These are phyloP conservation scores for Hyphantria cunea DNA, from an alignment of 1,140 invertebrate species.

Conservation along the genomic window DNA sequence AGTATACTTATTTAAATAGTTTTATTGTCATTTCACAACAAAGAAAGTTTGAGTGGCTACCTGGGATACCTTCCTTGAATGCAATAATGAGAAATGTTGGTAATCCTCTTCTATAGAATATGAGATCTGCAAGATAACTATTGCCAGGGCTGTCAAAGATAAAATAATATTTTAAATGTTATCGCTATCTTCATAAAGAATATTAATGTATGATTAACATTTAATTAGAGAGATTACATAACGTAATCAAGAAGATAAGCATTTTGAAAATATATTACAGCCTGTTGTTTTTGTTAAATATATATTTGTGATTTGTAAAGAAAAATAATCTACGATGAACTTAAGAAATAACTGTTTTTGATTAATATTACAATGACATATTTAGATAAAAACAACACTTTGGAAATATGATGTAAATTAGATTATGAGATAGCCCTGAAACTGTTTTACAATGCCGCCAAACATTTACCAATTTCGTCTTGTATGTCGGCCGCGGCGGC, in stretches of 20 bases:
- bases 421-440: conserved; percentile 49
- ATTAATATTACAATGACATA: too few species aligned
- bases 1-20: conserved; percentile 16
- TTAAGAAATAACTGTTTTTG: too few species aligned
- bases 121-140: conserved; percentile 69
- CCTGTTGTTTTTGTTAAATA: too few species aligned
- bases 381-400: too few species aligned
- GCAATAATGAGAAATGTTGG: conserved; percentile 67
- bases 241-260: too few species aligned
- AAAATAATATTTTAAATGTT: conserved; percentile 6
- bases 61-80: conserved; percentile 74
- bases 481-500: conserved; percentile 55
- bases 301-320: too few species aligned
- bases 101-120: conserved; percentile 76
- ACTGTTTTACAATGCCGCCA: conserved; percentile 44
- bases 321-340: too few species aligned
- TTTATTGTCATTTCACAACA: conserved; percentile 35
- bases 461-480: conserved; percentile 61
- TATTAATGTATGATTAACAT: too few species aligned
- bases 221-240: too few species aligned
- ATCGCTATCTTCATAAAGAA: too few species aligned
- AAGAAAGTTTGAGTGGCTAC: conserved; percentile 65
- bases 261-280: too few species aligned
- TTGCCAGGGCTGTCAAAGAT: conserved; percentile 53
- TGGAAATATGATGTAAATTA: too few species aligned